These are phyloP conservation scores for Ceratina calcarata DNA, from an alignment of 1,140 invertebrate genomes.

Conservation along the genomic window DNA sequence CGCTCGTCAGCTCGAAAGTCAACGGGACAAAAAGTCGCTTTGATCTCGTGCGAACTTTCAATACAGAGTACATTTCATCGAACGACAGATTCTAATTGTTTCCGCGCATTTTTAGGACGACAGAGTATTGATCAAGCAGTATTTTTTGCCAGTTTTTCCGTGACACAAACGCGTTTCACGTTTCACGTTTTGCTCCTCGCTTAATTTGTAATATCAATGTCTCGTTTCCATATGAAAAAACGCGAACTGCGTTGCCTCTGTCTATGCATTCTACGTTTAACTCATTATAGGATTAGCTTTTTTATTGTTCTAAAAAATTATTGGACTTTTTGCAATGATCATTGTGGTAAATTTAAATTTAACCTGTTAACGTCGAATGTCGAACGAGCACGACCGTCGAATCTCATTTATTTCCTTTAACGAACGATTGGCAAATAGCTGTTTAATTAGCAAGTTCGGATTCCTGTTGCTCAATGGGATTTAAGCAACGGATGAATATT, in stretches of 20 bases:
- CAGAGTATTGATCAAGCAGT: background rate
- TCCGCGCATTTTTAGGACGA: background rate
- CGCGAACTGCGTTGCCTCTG: too few relatives aligned
- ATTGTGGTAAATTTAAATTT: too few relatives aligned
- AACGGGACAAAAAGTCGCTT: background rate
- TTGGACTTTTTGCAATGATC: too few relatives aligned
- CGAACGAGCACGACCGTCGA: background rate
- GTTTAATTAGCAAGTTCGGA: background rate
- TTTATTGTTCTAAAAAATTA: too few relatives aligned
- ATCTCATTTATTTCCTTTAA: background rate
- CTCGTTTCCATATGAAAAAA: too few relatives aligned
- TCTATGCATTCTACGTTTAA: too few relatives aligned
- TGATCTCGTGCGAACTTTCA: slow-evolving; percentile 4
- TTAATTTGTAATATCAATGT: background rate
- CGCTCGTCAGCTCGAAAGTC: background rate
- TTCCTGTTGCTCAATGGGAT: background rate
- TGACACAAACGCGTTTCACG: background rate
- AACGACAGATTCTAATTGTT: background rate
- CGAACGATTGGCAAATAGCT: background rate
- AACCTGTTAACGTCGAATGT: too few relatives aligned
- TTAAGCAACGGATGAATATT: background rate
- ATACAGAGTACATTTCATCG: background rate
- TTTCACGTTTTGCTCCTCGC: background rate
- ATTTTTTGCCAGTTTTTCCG: background rate
- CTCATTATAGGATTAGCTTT: too few relatives aligned